Percentiles rank a stretch among this genome's conserved stretches.
phyloP scores from a whole-genome alignment of 2,888 invertebrate genomes.

The Stegana nigrithorax region DNA sequence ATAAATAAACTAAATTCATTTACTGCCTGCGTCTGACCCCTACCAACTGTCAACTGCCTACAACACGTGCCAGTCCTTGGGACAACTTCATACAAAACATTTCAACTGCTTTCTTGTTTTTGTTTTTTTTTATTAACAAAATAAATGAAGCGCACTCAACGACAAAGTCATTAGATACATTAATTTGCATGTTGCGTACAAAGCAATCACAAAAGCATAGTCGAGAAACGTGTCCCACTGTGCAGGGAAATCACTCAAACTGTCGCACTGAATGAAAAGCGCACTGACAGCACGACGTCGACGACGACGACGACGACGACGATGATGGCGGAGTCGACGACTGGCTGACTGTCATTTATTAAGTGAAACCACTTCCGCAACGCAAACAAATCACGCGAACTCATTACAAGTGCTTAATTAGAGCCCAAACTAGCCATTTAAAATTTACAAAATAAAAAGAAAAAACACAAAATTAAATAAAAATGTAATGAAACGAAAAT shows the following conservation, averaged over 20 bases:
- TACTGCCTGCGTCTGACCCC: too few relatives aligned
- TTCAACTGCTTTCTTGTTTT: too few relatives aligned
- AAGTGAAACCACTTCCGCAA: background rate
- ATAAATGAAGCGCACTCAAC: slow-evolving; percentile 13
- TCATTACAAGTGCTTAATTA: slow-evolving; percentile 19
- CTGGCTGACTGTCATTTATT: slow-evolving; percentile 1
- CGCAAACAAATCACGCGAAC: slow-evolving; percentile 3
- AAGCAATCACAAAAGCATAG: slow-evolving; percentile 3
- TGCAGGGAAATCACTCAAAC: slow-evolving; percentile 7
- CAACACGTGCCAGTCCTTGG: too few relatives aligned
- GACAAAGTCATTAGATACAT: slow-evolving; percentile 45
- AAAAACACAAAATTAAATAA: too few relatives aligned
- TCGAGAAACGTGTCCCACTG: background rate
- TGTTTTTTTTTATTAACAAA: slow-evolving; percentile 1
- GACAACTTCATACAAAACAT: too few relatives aligned
- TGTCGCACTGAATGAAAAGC: background rate
- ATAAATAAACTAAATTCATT: too few relatives aligned
- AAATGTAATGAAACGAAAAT: too few relatives aligned
- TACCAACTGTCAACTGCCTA: too few relatives aligned
- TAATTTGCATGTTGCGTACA: slow-evolving; percentile 47
- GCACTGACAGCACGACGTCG: slow-evolving; percentile 5
- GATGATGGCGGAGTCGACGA: background rate
- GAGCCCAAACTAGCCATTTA: too few relatives aligned
- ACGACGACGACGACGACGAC: background rate
- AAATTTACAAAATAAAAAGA: background rate